phyloP scores from a whole-genome alignment of 2,888 invertebrate species.

The Pterostichus madidus region DNA sequence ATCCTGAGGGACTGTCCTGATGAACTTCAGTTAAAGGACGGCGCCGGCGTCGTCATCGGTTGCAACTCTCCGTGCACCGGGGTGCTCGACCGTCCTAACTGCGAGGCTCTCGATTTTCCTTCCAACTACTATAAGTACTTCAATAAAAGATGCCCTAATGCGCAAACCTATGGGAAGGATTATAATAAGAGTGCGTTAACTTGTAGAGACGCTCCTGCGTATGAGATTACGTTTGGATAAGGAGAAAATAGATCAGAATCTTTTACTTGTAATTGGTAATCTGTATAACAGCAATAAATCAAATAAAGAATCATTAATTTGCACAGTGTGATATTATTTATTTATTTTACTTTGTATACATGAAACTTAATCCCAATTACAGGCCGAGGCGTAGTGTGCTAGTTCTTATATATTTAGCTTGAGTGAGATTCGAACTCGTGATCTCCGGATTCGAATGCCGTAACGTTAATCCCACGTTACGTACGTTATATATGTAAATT shows the following conservation, averaged over 20 bases:
- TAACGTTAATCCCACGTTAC: too few relatives aligned
- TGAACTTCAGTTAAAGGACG: slow-evolving; percentile 68
- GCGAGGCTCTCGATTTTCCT: slow-evolving; percentile 71
- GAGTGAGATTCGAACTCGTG: too few relatives aligned
- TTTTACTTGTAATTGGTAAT: not conserved
- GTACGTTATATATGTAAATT: too few relatives aligned
- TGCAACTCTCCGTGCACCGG: slow-evolving; percentile 73
- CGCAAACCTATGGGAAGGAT: slow-evolving; percentile 76
- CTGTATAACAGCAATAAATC: too few relatives aligned
- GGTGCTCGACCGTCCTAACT: slow-evolving; percentile 72
- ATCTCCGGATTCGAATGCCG: too few relatives aligned
- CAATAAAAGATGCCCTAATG: slow-evolving; percentile 76
- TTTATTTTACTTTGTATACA: too few relatives aligned
- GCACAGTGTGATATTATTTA: too few relatives aligned
- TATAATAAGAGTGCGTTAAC: slow-evolving; percentile 74
- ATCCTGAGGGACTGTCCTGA: slow-evolving; percentile 69
- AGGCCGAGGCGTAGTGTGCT: too few relatives aligned
- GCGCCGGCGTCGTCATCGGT: slow-evolving; percentile 68
- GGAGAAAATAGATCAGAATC: not conserved
- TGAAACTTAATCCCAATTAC: too few relatives aligned
- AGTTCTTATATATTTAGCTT: too few relatives aligned
- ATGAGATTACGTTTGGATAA: slow-evolving; percentile 55
- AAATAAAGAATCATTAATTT: too few relatives aligned
- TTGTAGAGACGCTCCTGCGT: slow-evolving; percentile 71
- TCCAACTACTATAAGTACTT: slow-evolving; percentile 74